Conservation (phyloP, 2,888 invertebrate species). For the Drosophila pseudotalamancana region DNA sequence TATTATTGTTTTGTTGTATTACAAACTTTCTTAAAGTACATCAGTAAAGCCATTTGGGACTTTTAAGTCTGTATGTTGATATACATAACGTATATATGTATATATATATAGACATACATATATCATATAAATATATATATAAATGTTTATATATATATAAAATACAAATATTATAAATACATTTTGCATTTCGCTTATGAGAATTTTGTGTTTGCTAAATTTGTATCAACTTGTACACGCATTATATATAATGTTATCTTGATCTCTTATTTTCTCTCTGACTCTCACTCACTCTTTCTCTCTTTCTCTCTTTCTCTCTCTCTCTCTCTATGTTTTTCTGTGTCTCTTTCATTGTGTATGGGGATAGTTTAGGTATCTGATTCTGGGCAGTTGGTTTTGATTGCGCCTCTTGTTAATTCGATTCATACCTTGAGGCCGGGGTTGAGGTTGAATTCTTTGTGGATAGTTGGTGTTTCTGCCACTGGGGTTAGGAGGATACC, state of each 20-base stretch:
- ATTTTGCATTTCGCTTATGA: conserved; percentile 28
- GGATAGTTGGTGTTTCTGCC: conserved; percentile 31
- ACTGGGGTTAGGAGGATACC: conserved; percentile 34
- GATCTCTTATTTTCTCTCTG: conserved; percentile 40
- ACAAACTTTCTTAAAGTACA: conserved; percentile 15
- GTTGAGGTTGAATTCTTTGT: conserved; percentile 21
- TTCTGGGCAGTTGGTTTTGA: conserved; percentile 22
- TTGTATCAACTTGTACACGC: conserved; percentile 81
- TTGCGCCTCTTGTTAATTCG: conserved; percentile 29
- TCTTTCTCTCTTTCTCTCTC: no score
- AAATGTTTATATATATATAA: background rate
- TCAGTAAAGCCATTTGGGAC: background rate
- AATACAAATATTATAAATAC: conserved; percentile 5
- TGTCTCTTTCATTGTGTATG: conserved; percentile 16
- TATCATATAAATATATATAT: conserved; percentile 1
- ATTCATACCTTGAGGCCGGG: conserved; percentile 36
- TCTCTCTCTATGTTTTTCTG: background rate
- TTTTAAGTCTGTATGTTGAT: background rate
- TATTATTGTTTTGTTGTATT: conserved; percentile 12
- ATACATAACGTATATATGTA: background rate
- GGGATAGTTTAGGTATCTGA: conserved; percentile 24
- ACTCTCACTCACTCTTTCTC: conserved; percentile 1
- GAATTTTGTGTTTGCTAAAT: conserved; percentile 54
- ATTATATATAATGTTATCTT: conserved; percentile 84
- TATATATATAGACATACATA: background rate